phyloP scores from a whole-genome alignment of 2,888 invertebrate genomes.

The Lucinisca nassula region DNA sequence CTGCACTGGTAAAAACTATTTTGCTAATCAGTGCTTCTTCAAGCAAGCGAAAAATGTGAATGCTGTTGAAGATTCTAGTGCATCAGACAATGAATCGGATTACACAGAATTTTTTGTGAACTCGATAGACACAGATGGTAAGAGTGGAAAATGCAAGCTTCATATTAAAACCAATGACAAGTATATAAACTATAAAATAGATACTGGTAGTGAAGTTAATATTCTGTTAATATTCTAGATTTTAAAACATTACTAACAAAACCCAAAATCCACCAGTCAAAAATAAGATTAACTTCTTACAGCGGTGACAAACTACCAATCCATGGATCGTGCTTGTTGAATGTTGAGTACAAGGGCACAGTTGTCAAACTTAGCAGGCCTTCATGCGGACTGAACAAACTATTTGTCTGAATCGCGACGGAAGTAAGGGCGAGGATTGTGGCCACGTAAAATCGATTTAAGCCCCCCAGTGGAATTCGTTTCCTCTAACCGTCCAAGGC shows the following conservation, averaged over 20 bases:
- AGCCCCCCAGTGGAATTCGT: no score
- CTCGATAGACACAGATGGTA: not conserved
- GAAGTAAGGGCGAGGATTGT: no score
- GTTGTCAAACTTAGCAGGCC: no score
- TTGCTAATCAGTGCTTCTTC: not conserved
- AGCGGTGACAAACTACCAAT: slow-evolving; percentile 28
- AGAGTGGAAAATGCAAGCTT: slow-evolving; percentile 7
- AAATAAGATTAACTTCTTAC: slow-evolving; percentile 35
- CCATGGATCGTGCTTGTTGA: slow-evolving; percentile 11
- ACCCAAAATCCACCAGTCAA: slow-evolving; percentile 25
- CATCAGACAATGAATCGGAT: not conserved
- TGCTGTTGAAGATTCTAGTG: not conserved
- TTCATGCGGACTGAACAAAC: no score
- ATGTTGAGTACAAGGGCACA: not conserved
- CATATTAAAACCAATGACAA: slow-evolving; percentile 4
- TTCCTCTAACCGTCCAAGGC: no score
- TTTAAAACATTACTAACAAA: slow-evolving; percentile 2
- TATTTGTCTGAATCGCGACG: no score
- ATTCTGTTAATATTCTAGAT: slow-evolving; percentile 2
- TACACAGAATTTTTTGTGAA: slow-evolving; percentile 27
- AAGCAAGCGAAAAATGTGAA: not conserved
- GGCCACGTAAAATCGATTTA: no score
- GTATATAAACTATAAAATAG: slow-evolving; percentile 24
- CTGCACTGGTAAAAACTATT: slow-evolving; percentile 5
- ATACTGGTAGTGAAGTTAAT: slow-evolving; percentile 41